phyloP scores from a whole-genome alignment of 2,113 vertebrate species.

The Pagrus major region DNA sequence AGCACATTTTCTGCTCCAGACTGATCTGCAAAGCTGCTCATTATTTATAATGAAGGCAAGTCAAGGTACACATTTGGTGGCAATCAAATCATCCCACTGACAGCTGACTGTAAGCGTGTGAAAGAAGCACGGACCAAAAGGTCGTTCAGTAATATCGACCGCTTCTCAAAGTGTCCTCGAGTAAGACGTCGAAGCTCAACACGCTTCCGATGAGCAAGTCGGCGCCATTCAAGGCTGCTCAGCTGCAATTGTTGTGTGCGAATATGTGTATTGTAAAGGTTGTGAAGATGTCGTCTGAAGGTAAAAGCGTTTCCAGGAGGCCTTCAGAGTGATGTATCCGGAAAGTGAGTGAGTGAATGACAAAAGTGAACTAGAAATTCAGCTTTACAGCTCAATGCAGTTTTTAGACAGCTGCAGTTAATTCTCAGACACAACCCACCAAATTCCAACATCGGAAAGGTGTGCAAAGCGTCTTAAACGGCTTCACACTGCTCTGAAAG shows the following conservation, averaged over 20 bases:
- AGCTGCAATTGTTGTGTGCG: background rate
- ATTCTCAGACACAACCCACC: background rate
- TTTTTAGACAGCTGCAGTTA: background rate
- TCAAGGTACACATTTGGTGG: background rate
- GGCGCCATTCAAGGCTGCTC: background rate
- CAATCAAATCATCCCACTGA: conserved; percentile 2
- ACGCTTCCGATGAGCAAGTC: background rate
- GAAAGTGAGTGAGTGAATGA: background rate
- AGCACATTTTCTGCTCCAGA: background rate
- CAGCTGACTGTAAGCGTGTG: background rate
- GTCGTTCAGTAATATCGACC: background rate
- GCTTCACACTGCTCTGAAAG: background rate
- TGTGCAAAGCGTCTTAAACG: background rate
- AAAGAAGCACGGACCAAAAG: conserved; percentile 1
- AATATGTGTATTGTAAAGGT: background rate
- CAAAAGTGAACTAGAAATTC: background rate
- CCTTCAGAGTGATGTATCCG: background rate
- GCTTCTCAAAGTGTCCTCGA: background rate
- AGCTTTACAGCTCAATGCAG: too few relatives aligned
- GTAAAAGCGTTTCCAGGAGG: background rate
- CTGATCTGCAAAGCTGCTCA: background rate
- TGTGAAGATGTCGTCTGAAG: background rate
- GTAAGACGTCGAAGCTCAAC: background rate
- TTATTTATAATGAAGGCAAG: background rate
- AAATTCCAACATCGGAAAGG: background rate